phyloP scores from a whole-genome alignment of 2,113 vertebrate genomes.

The Alexandromys fortis region DNA sequence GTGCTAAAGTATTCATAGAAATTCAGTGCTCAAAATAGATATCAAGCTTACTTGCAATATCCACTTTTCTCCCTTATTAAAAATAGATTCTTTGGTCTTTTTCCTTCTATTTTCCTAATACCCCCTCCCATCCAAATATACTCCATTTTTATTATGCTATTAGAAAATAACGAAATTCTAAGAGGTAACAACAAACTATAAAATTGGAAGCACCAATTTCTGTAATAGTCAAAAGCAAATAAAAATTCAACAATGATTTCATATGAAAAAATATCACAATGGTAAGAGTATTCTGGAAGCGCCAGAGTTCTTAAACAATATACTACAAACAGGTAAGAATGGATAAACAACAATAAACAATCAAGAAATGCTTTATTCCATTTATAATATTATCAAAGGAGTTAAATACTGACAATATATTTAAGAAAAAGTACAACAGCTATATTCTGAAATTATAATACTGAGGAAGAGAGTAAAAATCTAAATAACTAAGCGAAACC shows the following conservation, averaged over 20 bases:
- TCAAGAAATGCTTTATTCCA: background rate
- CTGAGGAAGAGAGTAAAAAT: background rate
- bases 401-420: background rate
- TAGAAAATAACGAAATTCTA: background rate
- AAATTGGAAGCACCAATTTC: background rate
- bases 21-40: conserved; percentile 35
- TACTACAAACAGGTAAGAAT: background rate
- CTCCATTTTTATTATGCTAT: background rate
- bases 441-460: background rate
- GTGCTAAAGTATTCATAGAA: background rate
- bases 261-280: background rate
- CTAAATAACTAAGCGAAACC: background rate
- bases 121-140: background rate
- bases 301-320: background rate
- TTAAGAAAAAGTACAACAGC: background rate
- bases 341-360: background rate
- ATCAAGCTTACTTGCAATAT: conserved; percentile 43
- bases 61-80: background rate
- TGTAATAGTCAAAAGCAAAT: background rate
- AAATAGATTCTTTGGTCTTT: background rate
- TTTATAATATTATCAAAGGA: background rate
- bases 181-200: background rate
- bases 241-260: background rate
- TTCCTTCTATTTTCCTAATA: background rate
- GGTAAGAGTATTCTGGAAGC: too few relatives aligned